Conservation (phyloP, 2,113 vertebrate species). For the Ailurus styani region DNA sequence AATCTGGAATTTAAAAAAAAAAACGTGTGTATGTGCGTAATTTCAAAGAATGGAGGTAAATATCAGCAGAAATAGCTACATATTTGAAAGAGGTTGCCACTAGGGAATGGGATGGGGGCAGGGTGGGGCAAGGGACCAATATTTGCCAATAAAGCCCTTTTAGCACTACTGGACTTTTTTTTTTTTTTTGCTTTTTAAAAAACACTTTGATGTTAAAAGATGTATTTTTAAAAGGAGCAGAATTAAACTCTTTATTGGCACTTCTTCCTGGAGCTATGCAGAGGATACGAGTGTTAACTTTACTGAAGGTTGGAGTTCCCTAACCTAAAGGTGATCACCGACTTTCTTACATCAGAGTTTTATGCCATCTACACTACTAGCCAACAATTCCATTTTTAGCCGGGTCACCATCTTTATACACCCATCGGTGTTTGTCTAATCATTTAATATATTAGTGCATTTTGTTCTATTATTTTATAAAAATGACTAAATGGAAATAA, state of each 20-base stretch:
- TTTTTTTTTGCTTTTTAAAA: not conserved
- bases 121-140: not conserved
- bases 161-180: not conserved
- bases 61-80: not conserved
- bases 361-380: not conserved
- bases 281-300: not conserved
- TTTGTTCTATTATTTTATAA: conserved; percentile 13
- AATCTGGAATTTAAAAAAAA: not conserved
- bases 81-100: not conserved
- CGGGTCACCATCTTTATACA: not conserved
- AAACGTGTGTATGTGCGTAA: not conserved
- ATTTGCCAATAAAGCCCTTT: not conserved
- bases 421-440: not conserved
- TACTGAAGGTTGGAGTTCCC: not conserved
- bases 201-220: not conserved
- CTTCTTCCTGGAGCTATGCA: not conserved
- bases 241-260: not conserved
- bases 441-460: not conserved
- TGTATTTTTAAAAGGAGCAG: not conserved
- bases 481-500: not conserved
- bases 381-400: not conserved
- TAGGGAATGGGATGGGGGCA: not conserved
- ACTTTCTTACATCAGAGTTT: not conserved
- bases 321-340: not conserved
- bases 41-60: not conserved